A percentile compares a stretch with the other conserved stretches of the same genome.
Conservation (phyloP, 2,888 invertebrate genomes). For the Malachius bipustulatus region DNA sequence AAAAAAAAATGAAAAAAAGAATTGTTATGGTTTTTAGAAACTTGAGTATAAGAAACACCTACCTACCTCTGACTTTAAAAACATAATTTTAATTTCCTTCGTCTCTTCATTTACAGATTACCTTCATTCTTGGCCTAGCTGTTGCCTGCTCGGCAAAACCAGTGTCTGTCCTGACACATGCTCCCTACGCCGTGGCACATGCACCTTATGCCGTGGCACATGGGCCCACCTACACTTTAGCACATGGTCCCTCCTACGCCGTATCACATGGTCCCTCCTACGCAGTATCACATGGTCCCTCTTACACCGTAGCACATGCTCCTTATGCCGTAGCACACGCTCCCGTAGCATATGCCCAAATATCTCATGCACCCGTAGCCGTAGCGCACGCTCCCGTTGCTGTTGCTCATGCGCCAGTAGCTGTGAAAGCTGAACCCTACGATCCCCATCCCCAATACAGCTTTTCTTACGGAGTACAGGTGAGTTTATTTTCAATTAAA, state of each 20-base stretch:
- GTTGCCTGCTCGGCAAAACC: constrained; percentile 9
- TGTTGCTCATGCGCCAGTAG: constrained; percentile 17
- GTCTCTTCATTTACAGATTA: constrained; percentile 10
- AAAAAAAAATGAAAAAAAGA: too few species aligned
- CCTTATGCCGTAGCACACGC: constrained; percentile 31
- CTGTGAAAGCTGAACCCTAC: constrained; percentile 26
- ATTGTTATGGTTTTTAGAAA: too few species aligned
- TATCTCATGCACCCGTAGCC: constrained; percentile 20
- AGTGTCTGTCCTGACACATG: constrained; percentile 9
- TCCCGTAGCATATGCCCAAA: constrained; percentile 26
- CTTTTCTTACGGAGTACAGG: constrained; percentile 26
- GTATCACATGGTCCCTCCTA: constrained; percentile 25
- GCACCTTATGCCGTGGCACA: constrained; percentile 14
- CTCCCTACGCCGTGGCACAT: constrained; percentile 12
- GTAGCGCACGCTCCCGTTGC: constrained; percentile 16
- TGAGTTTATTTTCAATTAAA: constrained; percentile 13
- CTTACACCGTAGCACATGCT: constrained; percentile 20
- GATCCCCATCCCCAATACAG: constrained; percentile 28
- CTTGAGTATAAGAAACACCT: too few species aligned
- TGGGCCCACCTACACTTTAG: constrained; percentile 11
- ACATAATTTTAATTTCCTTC: too few species aligned
- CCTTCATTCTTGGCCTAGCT: constrained; percentile 6
- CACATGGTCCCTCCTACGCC: constrained; percentile 16
- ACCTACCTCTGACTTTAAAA: too few species aligned
- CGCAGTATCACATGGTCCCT: constrained; percentile 15